Conservation (phyloP, 2,113 vertebrate genomes). For the Cryptotis parvus region DNA sequence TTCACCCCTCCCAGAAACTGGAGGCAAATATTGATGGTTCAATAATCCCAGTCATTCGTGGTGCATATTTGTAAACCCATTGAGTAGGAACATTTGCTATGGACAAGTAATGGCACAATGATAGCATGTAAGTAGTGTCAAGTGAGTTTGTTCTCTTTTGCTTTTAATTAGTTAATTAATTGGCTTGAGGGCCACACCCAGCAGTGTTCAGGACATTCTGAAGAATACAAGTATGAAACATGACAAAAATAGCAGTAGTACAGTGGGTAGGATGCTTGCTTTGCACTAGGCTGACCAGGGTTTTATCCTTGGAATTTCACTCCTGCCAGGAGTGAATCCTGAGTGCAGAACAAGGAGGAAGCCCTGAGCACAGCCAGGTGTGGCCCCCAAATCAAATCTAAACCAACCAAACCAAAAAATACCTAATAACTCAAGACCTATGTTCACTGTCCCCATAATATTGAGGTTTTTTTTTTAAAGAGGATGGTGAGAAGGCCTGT, state of each 20-base stretch:
- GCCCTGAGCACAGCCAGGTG: too few species aligned
- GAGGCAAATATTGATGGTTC: neutral
- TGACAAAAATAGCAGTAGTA: neutral
- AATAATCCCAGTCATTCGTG: neutral
- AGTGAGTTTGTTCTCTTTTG: conserved; percentile 38
- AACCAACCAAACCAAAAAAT: too few species aligned
- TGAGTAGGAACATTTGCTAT: neutral
- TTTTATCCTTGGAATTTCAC: too few species aligned
- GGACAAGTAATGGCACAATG: neutral
- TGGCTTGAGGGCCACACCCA: too few species aligned
- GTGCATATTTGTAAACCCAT: neutral
- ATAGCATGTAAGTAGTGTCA: conserved; percentile 10
- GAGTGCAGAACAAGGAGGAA: too few species aligned
- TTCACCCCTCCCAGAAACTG: conserved; percentile 15
- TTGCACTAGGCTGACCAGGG: too few species aligned
- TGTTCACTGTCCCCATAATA: neutral
- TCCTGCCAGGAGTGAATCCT: too few species aligned
- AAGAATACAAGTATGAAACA: neutral
- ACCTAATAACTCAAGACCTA: too few species aligned
- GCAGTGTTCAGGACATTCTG: neutral
- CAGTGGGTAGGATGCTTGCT: too few species aligned
- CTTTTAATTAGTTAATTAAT: neutral
- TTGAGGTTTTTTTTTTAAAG: neutral
- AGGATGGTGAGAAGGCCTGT: neutral
- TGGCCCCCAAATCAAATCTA: too few species aligned